Conservation (phyloP, 2,888 invertebrate species). For the Calameuta idolon region DNA sequence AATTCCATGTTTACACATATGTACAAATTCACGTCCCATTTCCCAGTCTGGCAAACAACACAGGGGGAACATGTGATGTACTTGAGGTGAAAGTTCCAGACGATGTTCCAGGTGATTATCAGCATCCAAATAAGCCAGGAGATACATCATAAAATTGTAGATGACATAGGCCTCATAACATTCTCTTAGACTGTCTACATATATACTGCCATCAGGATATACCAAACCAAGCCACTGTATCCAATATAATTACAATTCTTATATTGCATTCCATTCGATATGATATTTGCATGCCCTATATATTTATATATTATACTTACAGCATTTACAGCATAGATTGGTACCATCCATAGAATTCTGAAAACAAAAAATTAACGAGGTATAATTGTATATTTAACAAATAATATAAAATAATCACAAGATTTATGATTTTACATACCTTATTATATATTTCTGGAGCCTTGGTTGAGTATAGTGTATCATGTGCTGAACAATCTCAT, state of each 20-base stretch:
- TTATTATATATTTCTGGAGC: constrained; percentile 93
- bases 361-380: constrained; percentile 49
- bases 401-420: constrained; percentile 4
- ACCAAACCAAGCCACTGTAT: constrained; percentile 86
- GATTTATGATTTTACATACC: constrained; percentile 68
- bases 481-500: constrained; percentile 95
- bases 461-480: constrained; percentile 93
- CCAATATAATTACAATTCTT: neutral
- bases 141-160: constrained; percentile 96
- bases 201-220: constrained; percentile 89
- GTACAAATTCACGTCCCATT: constrained; percentile 93
- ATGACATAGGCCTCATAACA: constrained; percentile 99
- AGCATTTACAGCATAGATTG: constrained; percentile 95
- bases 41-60: constrained; percentile 94
- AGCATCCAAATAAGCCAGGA: constrained; percentile 89
- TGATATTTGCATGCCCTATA: too few species aligned
- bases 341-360: constrained; percentile 97
- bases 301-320: constrained; percentile 70
- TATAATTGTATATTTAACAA: constrained; percentile 10
- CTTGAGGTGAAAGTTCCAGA: constrained; percentile 85
- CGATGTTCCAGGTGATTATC: constrained; percentile 87
- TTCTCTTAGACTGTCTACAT: constrained; percentile 92
- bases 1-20: constrained; percentile 96
- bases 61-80: constrained; percentile 90
- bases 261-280: too few species aligned